Evolutionary conservation across 2,888 invertebrate species (phyloP).

Genomic region (Cybosia mesomella): DNA sequence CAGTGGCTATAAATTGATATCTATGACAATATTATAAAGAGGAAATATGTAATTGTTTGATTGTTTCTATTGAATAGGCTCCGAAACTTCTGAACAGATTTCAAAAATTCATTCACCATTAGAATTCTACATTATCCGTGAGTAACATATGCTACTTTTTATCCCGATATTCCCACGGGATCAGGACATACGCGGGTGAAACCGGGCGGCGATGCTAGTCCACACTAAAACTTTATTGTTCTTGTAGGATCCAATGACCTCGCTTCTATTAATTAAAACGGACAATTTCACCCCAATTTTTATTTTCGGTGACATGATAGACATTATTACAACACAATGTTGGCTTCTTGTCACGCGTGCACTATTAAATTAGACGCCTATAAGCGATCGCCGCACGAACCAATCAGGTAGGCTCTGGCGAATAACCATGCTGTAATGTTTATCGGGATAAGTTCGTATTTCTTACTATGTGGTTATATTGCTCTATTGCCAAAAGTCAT

Average conservation of each 20-base stretch:
- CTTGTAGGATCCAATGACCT: constrained; percentile 4
- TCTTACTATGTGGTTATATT: neutral
- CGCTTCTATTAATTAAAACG: constrained; percentile 14
- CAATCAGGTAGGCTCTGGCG: constrained; percentile 43
- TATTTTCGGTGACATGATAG: constrained; percentile 40
- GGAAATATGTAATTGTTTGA: no score
- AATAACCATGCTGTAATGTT: constrained; percentile 32
- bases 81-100: no score
- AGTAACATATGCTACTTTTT: no score
- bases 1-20: no score
- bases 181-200: no score
- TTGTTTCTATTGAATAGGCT: no score
- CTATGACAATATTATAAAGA: no score
- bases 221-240: neutral
- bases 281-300: constrained; percentile 17
- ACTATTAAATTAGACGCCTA: constrained; percentile 59
- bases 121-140: no score
- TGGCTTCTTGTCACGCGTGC: constrained; percentile 56
- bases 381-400: constrained; percentile 72
- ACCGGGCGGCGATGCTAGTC: no score
- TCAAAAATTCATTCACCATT: no score
- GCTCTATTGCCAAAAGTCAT: no score
- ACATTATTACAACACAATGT: constrained; percentile 37
- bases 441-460: constrained; percentile 12
- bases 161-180: no score